Conservation (phyloP, 1,140 invertebrate species). For the Drosophila quadrilineata region DNA sequence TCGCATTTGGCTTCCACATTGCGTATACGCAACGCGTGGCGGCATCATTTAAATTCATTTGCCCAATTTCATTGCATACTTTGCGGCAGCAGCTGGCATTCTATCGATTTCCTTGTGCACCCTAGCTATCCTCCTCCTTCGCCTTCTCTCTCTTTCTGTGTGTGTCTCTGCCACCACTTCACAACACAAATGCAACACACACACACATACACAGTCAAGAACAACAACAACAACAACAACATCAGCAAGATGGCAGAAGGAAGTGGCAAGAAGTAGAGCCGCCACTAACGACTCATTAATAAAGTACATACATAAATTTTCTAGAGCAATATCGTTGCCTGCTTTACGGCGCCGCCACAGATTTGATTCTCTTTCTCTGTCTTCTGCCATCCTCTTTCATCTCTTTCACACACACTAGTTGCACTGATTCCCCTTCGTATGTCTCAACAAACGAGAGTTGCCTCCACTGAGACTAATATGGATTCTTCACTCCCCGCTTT, state of each 20-base stretch:
- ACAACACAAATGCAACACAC: constrained; percentile 20
- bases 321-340: constrained; percentile 22
- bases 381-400: too few relatives aligned
- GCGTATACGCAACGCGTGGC: constrained; percentile 42
- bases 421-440: not conserved
- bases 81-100: constrained; percentile 34
- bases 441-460: not conserved
- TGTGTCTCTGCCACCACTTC: not conserved
- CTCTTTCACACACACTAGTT: not conserved
- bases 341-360: constrained; percentile 16
- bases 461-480: too few relatives aligned
- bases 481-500: too few relatives aligned
- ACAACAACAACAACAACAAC: constrained; percentile 13
- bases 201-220: not conserved
- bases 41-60: constrained; percentile 46
- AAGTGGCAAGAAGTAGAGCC: constrained; percentile 1
- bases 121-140: not conserved
- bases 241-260: not conserved
- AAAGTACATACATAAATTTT: constrained; percentile 42
- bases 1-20: not conserved
- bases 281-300: constrained; percentile 46
- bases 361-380: not conserved
- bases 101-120: constrained; percentile 25
- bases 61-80: constrained; percentile 51
- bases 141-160: not conserved